Conservation (phyloP, 2,797 vertebrate genomes). For the Sebastes steindachneri region DNA sequence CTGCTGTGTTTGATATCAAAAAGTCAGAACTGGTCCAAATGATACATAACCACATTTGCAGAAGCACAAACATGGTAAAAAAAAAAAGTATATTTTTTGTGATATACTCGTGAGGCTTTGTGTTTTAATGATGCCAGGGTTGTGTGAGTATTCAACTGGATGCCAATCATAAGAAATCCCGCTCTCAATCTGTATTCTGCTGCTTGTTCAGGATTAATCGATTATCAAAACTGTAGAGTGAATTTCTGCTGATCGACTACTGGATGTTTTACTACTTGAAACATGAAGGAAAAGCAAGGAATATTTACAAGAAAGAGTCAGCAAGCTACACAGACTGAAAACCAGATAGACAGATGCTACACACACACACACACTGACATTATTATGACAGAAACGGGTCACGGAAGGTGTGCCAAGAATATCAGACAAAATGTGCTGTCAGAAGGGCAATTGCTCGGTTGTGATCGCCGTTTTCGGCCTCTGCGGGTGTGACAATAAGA, state of each 20-base stretch:
- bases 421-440: conserved; percentile 47
- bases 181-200: background rate
- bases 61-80: background rate
- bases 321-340: background rate
- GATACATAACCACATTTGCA: background rate
- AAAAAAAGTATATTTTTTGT: too few relatives aligned
- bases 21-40: background rate
- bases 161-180: background rate
- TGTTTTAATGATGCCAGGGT: background rate
- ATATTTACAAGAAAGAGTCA: background rate
- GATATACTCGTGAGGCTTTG: too few relatives aligned
- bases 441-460: conserved; percentile 12
- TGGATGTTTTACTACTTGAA: background rate
- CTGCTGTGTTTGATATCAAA: background rate
- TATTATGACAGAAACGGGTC: conserved; percentile 61
- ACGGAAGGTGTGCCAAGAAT: conserved; percentile 60
- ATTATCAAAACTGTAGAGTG: background rate
- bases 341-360: conserved; percentile 13
- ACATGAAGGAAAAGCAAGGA: background rate
- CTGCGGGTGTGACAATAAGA: background rate
- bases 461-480: conserved; percentile 10
- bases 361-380: conserved; percentile 25
- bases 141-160: background rate
- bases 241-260: background rate
- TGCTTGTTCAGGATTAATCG: background rate